Base-by-base conservation (phyloP, 1,140 invertebrate genomes). In the Sitobion miscanthi region DNA sequence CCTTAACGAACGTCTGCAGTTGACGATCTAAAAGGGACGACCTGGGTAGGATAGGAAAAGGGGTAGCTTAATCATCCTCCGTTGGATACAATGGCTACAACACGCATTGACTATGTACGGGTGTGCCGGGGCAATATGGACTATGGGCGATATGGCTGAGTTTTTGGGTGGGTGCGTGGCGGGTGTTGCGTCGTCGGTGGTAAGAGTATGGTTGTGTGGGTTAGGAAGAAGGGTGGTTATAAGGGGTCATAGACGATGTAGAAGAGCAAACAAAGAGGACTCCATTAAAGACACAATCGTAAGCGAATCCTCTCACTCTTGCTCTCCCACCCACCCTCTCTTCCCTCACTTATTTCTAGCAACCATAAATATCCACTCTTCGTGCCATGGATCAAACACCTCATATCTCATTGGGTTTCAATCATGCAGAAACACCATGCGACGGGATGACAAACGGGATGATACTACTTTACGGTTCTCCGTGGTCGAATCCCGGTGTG, bases 1-100 rank as follows among this genome's bases (percentile, higher is more conserved):
- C 91, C 49, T 93, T 93, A 93, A 93, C 91, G 91, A 93, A 93
- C 82, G 91, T 93, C 91, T 93, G 91, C 82, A 85, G 91, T 93
- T 93, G 91, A 85, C 91, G 82, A 85, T 30, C 47, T 52, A 83
- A 52, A 92, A 92, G 91, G 62, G 47, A 92, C 69, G 23, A 45
- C 45, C 57, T 57, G 62, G 38, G 2, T 8, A 45, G 57, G 45
- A 82, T n/a, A 47, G 77, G 69, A 92, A n/a, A n/a, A 38, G 77
- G 62, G 77, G 77, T 85, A 83, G 69, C 91, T 92, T 92, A 92
- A 92, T 92, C 62, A 92, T 49, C n/a, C 17, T 23, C 47, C 21
- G n/a, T 30, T 35, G 47, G 91, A 82, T 92, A 92, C 69, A 91
- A 69, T 82, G 57, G 62, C 30, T 20, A 47, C 42, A 89, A 23